Evolutionary conservation across 2,113 vertebrate species (phyloP).

Genomic region (Syrrhaptes paradoxus): DNA sequence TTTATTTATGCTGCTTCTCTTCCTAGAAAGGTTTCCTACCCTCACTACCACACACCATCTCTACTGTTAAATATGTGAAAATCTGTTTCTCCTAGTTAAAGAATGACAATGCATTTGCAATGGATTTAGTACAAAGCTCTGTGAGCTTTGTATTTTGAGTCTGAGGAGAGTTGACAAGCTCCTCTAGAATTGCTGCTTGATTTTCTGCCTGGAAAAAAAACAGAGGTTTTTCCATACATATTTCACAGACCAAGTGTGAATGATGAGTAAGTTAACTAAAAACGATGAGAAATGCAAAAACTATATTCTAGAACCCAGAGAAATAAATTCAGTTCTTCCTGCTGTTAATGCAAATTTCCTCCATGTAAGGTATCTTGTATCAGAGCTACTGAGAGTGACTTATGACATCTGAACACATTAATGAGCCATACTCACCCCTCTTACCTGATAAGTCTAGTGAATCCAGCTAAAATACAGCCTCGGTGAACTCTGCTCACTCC

Average conservation of each 20-base stretch:
- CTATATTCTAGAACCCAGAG: not conserved
- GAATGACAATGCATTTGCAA: not conserved
- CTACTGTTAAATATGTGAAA: not conserved
- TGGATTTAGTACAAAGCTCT: not conserved
- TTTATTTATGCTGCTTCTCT: not conserved
- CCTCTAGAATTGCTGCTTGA: not conserved
- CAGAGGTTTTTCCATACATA: not conserved
- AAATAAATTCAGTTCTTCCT: slow-evolving; percentile 20
- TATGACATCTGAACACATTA: not conserved
- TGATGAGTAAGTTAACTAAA: slow-evolving; percentile 45
- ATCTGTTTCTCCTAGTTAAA: not conserved
- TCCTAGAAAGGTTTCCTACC: not conserved
- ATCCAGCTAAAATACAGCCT: not conserved
- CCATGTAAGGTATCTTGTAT: not conserved
- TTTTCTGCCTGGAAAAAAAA: not conserved
- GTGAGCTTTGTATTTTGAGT: not conserved
- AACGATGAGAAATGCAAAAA: slow-evolving; percentile 14
- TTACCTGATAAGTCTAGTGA: not conserved
- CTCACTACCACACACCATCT: not conserved
- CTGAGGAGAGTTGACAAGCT: not conserved
- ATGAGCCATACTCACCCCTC: not conserved
- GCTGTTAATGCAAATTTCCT: slow-evolving; percentile 21
- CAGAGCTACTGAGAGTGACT: not conserved
- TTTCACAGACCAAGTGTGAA: slow-evolving; percentile 51
- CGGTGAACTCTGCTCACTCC: not conserved